A percentile compares a stretch with the other conserved stretches of the same genome.
phyloP scores from a whole-genome alignment of 2,888 invertebrate species.

The Seira musarum region DNA sequence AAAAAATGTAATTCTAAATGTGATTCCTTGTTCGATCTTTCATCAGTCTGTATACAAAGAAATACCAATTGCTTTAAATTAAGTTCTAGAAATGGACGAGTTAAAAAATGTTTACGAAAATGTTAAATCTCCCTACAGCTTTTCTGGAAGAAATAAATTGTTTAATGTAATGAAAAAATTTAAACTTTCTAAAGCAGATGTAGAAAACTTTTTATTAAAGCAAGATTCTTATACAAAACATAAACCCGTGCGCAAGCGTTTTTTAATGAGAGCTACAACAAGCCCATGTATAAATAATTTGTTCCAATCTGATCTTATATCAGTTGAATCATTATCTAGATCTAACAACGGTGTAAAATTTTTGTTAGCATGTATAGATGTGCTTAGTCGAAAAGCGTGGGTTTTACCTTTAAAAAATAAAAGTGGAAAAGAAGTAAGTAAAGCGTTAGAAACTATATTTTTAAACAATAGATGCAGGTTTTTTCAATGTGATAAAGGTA shows the following conservation, averaged over 20 bases:
- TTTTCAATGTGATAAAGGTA: constrained; percentile 52
- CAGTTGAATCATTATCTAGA: constrained; percentile 24
- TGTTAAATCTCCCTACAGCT: constrained; percentile 25
- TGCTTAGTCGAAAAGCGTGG: constrained; percentile 63
- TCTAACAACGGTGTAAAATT: constrained; percentile 48
- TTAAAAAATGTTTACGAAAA: constrained; percentile 13
- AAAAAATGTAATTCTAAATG: background rate
- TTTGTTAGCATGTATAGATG: constrained; percentile 60
- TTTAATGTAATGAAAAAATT: background rate
- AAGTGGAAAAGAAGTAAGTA: constrained; percentile 22
- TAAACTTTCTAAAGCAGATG: background rate
- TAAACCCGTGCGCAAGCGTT: background rate
- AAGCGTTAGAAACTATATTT: constrained; percentile 52
- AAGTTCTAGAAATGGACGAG: background rate
- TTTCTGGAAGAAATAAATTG: constrained; percentile 30
- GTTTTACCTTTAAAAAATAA: constrained; percentile 58
- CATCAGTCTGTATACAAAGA: constrained; percentile 23
- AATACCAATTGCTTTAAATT: background rate
- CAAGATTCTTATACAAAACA: constrained; percentile 2
- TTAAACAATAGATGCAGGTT: constrained; percentile 20
- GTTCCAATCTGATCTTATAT: constrained; percentile 50
- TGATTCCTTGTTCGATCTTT: background rate
- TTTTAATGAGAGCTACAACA: background rate
- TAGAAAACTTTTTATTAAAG: background rate
- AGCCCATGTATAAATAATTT: constrained; percentile 39